A percentile compares a stretch with the other conserved stretches of the same genome.
phyloP scores from a whole-genome alignment of 30 jellyfish, hydroid and myxozoan species.

The Hydra vulgaris region DNA sequence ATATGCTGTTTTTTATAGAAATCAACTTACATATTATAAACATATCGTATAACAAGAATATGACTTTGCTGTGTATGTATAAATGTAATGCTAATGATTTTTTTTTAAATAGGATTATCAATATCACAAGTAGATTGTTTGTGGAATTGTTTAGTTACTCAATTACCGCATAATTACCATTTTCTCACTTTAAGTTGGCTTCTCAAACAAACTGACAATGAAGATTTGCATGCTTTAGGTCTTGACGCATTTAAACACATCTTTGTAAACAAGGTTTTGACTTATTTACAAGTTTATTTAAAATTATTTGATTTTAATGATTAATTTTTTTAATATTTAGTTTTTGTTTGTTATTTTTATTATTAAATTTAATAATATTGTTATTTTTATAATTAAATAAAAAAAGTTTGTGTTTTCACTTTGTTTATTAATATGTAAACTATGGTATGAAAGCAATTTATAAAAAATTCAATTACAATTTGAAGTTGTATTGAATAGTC shows the following conservation, averaged over 20 bases:
- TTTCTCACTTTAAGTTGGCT: conserved; percentile 72
- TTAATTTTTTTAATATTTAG: background rate
- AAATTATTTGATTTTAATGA: background rate
- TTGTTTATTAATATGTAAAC: too few species aligned
- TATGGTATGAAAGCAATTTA: too few species aligned
- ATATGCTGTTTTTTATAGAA: too few species aligned
- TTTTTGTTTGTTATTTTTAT: background rate
- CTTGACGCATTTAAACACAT: conserved; percentile 88
- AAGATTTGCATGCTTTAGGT: conserved; percentile 95
- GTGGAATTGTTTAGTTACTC: conserved; percentile 81
- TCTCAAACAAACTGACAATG: conserved; percentile 78
- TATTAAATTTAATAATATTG: background rate
- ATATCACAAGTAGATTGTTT: conserved; percentile 77
- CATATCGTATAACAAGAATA: too few species aligned
- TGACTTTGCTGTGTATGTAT: too few species aligned
- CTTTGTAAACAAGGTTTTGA: conserved; percentile 77
- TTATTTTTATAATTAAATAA: too few species aligned
- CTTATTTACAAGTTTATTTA: background rate
- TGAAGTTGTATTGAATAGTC: too few species aligned
- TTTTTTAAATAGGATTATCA: conserved; percentile 46
- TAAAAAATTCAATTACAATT: too few species aligned
- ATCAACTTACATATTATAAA: too few species aligned
- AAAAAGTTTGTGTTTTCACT: too few species aligned
- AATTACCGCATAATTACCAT: conserved; percentile 58
- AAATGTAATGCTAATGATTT: too few species aligned